These are phyloP conservation scores for Atethmia centrago DNA, from an alignment of 2,888 invertebrate genomes.

Conservation along the genomic window DNA sequence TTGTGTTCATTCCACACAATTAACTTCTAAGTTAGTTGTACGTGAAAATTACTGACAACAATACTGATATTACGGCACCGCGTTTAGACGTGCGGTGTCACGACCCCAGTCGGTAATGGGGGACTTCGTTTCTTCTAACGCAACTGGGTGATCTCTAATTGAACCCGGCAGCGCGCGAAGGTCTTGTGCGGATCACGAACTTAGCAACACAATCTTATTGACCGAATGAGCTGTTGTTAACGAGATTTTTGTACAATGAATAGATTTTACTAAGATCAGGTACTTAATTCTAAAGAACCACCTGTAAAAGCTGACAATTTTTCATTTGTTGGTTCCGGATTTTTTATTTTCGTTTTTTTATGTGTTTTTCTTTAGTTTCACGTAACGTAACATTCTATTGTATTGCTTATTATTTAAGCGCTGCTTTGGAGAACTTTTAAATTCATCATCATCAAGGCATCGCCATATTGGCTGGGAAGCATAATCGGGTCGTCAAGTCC, in stretches of 20 bases:
- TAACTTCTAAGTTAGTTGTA: slow-evolving; percentile 77
- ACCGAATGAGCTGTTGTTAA: slow-evolving; percentile 66
- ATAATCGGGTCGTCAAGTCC: slow-evolving; percentile 13
- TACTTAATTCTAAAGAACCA: slow-evolving; percentile 23
- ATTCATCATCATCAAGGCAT: slow-evolving; percentile 12
- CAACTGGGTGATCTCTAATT: slow-evolving; percentile 83
- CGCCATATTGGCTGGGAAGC: slow-evolving; percentile 42
- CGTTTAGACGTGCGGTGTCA: slow-evolving; percentile 80
- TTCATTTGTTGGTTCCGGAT: not conserved
- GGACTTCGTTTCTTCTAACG: slow-evolving; percentile 78
- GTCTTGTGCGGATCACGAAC: slow-evolving; percentile 74
- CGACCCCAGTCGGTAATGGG: slow-evolving; percentile 79
- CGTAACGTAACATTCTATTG: slow-evolving; percentile 1
- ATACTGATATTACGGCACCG: slow-evolving; percentile 82
- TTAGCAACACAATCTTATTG: slow-evolving; percentile 66
- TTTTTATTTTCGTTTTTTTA: slow-evolving; percentile 16
- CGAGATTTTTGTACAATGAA: slow-evolving; percentile 53
- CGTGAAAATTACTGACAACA: slow-evolving; percentile 80
- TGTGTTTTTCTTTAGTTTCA: slow-evolving; percentile 14
- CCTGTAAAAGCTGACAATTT: slow-evolving; percentile 7
- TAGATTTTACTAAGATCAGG: slow-evolving; percentile 44
- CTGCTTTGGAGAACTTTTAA: not conserved
- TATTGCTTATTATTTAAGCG: not conserved
- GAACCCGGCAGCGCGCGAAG: slow-evolving; percentile 82
- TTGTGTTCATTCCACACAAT: slow-evolving; percentile 77